Conservation (phyloP, 2,888 invertebrate species). For the Limenitis camilla region DNA sequence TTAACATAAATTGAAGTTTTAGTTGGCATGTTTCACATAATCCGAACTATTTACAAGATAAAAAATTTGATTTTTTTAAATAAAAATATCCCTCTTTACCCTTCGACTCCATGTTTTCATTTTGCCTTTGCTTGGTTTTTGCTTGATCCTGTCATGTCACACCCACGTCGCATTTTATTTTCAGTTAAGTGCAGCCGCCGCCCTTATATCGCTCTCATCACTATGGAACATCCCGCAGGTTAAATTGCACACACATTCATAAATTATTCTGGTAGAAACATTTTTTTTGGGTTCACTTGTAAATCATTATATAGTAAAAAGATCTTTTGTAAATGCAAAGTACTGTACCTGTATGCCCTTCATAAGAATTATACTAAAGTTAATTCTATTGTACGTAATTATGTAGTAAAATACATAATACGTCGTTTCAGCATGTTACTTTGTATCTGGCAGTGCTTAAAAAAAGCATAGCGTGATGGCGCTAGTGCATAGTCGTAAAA, state of each 20-base stretch:
- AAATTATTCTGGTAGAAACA: background rate
- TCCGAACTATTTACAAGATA: no score
- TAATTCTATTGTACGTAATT: no score
- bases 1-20: no score
- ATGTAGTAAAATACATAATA: background rate
- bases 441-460: background rate
- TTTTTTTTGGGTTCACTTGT: no score
- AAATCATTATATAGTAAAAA: no score
- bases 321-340: no score
- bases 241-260: slow-evolving; percentile 19
- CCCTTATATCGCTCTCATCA: slow-evolving; percentile 49
- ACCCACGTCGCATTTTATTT: slow-evolving; percentile 39
- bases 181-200: slow-evolving; percentile 50
- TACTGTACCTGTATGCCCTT: no score
- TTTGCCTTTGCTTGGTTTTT: slow-evolving; percentile 5
- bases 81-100: no score
- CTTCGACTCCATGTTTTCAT: no score
- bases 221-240: slow-evolving; percentile 49
- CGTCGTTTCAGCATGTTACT: background rate
- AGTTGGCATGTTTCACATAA: no score
- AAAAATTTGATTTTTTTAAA: no score
- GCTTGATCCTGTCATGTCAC: slow-evolving; percentile 21
- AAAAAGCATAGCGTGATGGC: background rate
- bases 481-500: slow-evolving; percentile 1
- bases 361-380: no score